Base-by-base conservation (phyloP, 2,888 invertebrate species). In the Molanna angustata region DNA sequence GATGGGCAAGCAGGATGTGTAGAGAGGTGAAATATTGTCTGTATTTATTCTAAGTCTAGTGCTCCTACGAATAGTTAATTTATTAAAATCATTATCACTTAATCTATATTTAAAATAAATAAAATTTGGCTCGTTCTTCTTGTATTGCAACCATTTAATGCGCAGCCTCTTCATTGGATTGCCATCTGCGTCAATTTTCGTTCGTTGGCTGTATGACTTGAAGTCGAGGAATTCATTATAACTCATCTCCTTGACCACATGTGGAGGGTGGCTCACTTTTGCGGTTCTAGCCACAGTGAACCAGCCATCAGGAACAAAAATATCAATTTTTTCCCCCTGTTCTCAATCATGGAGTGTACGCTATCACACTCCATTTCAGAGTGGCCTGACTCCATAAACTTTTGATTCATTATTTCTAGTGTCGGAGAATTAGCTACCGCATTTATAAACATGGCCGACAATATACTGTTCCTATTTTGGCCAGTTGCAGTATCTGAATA, bases 281-380 rank as follows among this genome's bases (percentile, higher is more conserved):
- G 35, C 35, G 14, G 35, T 35, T 14, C 35, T 35, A 14, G 13
- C 14, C 35, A 35, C 13, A 14, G 35, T 9, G 14, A 35, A 35
- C 35, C 35, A 35, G 9, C 35, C 13, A 35, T 35, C 35, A 4
- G 35, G 35, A 11, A 35, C 35, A 35, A 35, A 35, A 35, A 35
- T 35, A 35, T 35, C 14, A 4, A 35, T 35, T 35, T 35, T 35
- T 14, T 35, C 35, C 35, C 35, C 14, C 35, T 35, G 13, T 14
- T 35, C 21, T 46, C 47, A n/a, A 47, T 47, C 16, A 33, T 39
- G 27, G 39, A 39, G 39, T 47, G 47, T n/a, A 47, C 39, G 2
- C 18, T 18, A 39, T 47, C 47, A 18, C 37, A 37, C 22, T 47
- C 47, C 47, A 47, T 47, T n/a, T 47, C 18, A 3, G 47, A 47